Base-by-base conservation (phyloP, 2,888 invertebrate genomes). In the Chrysolina haemoptera region DNA sequence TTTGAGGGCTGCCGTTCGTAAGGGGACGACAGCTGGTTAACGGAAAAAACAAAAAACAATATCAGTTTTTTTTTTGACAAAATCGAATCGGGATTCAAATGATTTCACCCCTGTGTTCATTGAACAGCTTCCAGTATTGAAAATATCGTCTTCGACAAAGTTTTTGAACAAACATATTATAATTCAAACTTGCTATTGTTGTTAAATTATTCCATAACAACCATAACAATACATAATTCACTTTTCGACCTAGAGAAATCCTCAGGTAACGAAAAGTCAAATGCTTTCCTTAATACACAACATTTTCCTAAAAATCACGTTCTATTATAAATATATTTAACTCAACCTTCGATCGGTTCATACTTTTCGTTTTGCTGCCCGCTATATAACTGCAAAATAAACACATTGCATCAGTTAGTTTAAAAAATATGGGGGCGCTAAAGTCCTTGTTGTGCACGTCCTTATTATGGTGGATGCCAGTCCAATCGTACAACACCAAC, bases 361-460 rank as follows among this genome's bases (percentile, higher is more conserved):
- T 16, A 10, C 59, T n/a, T 27, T 59, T 22, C n/a, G n/a, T 59
- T 43, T 20, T 22, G 11, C 11, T 9, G 3, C 62, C 62, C 18
- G n/a, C 20, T 63, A 62, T 69, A 69, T 43, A 63, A 48, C 43
- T 18, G 63, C 43, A 63, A 69, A 40, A 18, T 53, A 53, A 27
- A 27, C 40, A 27, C 43, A 71, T 48, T 20, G 55, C 2, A 10
- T 3, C 55, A 69, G 50, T 67, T 27, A n/a, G 3, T 62, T 62
- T 16, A 1, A 35, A 59, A 62, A 64, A 70, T 59, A 78, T 78
- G 78, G n/a, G 64, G 66, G 50, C 72, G 40, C 43, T 59, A 35
- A 67, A 50, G 20, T 72, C 70, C 66, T 20, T 73, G 16, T 11
- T 74, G 11, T 69, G 48, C 65, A 50, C 70, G 50, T 43, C 68